phyloP scores from a whole-genome alignment of 2,888 invertebrate species.

The Meiosimyza platycephala region DNA sequence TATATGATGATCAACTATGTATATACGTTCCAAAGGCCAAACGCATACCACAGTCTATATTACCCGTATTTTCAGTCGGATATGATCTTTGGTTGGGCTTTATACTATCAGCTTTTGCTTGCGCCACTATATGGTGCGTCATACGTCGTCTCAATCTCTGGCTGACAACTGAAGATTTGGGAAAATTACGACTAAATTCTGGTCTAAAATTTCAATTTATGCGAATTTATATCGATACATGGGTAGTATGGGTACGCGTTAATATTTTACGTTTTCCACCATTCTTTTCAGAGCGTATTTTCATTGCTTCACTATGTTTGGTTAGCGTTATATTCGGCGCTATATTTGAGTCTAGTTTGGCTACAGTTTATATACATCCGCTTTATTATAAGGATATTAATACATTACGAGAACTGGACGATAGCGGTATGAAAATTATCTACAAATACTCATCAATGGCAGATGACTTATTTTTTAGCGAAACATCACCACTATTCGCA shows the following conservation, averaged over 20 bases:
- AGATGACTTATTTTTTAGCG: conserved; percentile 65
- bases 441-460: conserved; percentile 65
- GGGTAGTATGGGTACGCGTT: conserved; percentile 64
- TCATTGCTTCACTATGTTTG: conserved; percentile 62
- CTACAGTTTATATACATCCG: conserved; percentile 66
- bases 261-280: conserved; percentile 60
- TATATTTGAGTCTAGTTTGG: conserved; percentile 67
- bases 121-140: conserved; percentile 56
- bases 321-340: conserved; percentile 66
- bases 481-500: conserved; percentile 61
- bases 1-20: conserved; percentile 66
- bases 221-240: conserved; percentile 60
- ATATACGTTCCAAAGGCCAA: conserved; percentile 66
- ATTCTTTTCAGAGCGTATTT: conserved; percentile 63
- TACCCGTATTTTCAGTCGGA: conserved; percentile 64
- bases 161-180: conserved; percentile 36
- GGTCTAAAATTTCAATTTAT: conserved; percentile 51
- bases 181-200: conserved; percentile 27
- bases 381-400: conserved; percentile 65
- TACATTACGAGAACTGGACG: conserved; percentile 63
- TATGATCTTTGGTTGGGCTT: conserved; percentile 63
- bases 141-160: conserved; percentile 56
- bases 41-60: conserved; percentile 63
- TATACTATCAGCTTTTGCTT: conserved; percentile 56
- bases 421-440: conserved; percentile 61